phyloP scores from a whole-genome alignment of 2,113 vertebrate species.

The Xiphias gladius region DNA sequence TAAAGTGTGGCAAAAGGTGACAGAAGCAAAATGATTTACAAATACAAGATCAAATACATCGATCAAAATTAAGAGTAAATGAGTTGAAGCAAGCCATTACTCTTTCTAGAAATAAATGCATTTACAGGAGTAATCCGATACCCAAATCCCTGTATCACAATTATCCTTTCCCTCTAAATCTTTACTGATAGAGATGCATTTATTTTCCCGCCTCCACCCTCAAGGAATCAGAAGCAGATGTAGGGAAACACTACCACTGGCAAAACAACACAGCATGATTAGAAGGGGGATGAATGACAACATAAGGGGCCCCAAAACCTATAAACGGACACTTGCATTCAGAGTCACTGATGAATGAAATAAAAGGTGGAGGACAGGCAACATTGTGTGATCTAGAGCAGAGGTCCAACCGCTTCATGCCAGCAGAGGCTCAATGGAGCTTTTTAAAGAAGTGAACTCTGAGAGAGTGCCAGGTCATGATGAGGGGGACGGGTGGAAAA shows the following conservation, averaged over 20 bases:
- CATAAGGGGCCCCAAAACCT: constrained; percentile 33
- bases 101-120: constrained; percentile 53
- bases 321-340: constrained; percentile 68
- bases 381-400: constrained; percentile 57
- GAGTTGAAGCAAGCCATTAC: constrained; percentile 41
- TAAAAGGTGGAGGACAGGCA: constrained; percentile 52
- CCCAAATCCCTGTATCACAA: constrained; percentile 61
- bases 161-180: constrained; percentile 68
- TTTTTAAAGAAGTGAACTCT: constrained; percentile 60
- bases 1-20: background rate
- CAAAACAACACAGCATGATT: constrained; percentile 59
- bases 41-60: constrained; percentile 14
- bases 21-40: constrained; percentile 7
- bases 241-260: constrained; percentile 54
- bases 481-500: constrained; percentile 52
- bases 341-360: constrained; percentile 44
- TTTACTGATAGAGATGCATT: constrained; percentile 72
- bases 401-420: constrained; percentile 43
- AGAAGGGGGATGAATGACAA: constrained; percentile 58
- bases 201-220: constrained; percentile 47
- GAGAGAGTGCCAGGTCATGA: constrained; percentile 60
- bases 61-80: constrained; percentile 50
- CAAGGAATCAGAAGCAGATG: constrained; percentile 78
- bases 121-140: constrained; percentile 64
- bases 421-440: constrained; percentile 57